Evolutionary conservation across 2,888 invertebrate genomes (phyloP).

Genomic region (Thymelicus acteon): DNA sequence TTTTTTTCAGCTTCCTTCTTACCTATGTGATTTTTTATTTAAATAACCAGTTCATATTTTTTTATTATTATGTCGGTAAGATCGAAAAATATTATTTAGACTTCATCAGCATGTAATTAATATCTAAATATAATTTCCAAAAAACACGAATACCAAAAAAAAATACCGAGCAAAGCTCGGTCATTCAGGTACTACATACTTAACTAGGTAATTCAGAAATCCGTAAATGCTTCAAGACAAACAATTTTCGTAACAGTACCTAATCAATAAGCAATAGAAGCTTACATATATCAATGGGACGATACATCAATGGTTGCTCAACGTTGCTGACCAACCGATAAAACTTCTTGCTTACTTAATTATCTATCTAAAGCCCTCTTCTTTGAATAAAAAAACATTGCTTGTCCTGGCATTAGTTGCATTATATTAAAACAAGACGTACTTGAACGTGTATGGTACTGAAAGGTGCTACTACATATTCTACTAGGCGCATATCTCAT

Average conservation of each 20-base stretch:
- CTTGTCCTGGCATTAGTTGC: conserved; percentile 14
- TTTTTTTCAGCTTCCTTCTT: too few species aligned
- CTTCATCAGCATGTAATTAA: too few species aligned
- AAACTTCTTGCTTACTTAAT: not conserved
- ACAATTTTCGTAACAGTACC: conserved; percentile 62
- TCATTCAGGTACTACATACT: too few species aligned
- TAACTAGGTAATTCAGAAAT: not conserved
- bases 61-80: too few species aligned
- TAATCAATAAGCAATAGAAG: conserved; percentile 50
- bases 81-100: too few species aligned
- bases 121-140: too few species aligned
- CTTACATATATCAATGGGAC: conserved; percentile 26
- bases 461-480: conserved; percentile 67
- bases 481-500: conserved; percentile 76
- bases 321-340: not conserved
- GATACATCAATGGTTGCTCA: not conserved
- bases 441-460: conserved; percentile 74
- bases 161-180: too few species aligned
- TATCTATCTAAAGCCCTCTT: too few species aligned
- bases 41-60: too few species aligned
- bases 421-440: conserved; percentile 53
- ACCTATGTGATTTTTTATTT: too few species aligned
- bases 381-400: conserved; percentile 15
- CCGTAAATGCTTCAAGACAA: conserved; percentile 48
- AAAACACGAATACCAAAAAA: too few species aligned